phyloP scores from a whole-genome alignment of 2,888 invertebrate species.

The Mythimna pallens region DNA sequence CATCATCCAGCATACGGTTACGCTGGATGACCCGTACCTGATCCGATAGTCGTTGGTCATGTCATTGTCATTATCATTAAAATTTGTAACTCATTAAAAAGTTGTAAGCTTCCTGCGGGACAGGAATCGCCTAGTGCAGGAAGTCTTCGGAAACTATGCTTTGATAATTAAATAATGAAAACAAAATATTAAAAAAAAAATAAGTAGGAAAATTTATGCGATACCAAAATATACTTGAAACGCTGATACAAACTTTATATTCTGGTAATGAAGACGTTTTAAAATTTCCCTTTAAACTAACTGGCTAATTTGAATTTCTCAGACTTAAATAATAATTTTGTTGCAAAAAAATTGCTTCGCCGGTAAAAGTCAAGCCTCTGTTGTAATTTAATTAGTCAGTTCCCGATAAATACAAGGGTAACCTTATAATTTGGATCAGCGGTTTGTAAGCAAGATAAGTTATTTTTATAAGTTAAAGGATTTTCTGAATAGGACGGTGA shows the following conservation, averaged over 20 bases:
- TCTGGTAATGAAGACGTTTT: not conserved
- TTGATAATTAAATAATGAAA: too few relatives aligned
- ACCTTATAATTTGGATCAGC: constrained; percentile 45
- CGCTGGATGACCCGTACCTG: too few relatives aligned
- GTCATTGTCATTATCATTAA: too few relatives aligned
- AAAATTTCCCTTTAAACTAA: constrained; percentile 3
- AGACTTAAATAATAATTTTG: constrained; percentile 15
- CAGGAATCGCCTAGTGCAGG: too few relatives aligned
- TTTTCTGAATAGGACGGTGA: too few relatives aligned
- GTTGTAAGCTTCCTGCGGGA: too few relatives aligned
- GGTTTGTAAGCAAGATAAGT: constrained; percentile 27
- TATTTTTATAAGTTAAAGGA: constrained; percentile 1
- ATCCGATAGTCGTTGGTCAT: too few relatives aligned
- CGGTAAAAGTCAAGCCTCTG: constrained; percentile 43
- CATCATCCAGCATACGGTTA: too few relatives aligned
- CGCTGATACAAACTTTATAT: not conserved
- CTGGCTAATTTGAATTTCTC: constrained; percentile 13
- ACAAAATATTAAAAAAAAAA: too few relatives aligned
- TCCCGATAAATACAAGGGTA: constrained; percentile 36
- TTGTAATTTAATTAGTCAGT: constrained; percentile 60
- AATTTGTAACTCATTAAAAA: too few relatives aligned
- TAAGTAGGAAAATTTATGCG: not conserved
- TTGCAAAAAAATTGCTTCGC: constrained; percentile 24
- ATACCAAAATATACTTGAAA: not conserved
- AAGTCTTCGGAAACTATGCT: too few relatives aligned